Conservation (phyloP, 2,888 invertebrate genomes). For the Euzetes globulus region DNA sequence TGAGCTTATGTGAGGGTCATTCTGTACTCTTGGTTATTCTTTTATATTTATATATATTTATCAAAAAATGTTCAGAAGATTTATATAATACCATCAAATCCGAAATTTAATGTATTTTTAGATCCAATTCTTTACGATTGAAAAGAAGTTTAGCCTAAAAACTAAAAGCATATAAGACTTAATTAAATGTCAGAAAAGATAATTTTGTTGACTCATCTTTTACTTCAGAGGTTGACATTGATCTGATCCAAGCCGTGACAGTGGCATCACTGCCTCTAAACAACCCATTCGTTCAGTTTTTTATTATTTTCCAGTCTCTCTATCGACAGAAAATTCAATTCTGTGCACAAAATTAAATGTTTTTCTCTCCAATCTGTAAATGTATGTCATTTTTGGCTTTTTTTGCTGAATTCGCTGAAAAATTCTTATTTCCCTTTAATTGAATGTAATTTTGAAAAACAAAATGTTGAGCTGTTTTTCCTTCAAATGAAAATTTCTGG, state of each 20-base stretch:
- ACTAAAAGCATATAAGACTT: neutral
- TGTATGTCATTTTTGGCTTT: no score
- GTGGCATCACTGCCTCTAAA: constrained; percentile 29
- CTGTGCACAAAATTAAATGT: neutral
- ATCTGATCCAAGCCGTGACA: constrained; percentile 2
- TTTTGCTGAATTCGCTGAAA: no score
- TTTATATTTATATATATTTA: neutral
- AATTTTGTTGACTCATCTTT: neutral
- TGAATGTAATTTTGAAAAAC: no score
- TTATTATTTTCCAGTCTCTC: constrained; percentile 15
- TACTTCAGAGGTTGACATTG: neutral
- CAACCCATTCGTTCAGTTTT: neutral
- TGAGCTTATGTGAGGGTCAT: neutral
- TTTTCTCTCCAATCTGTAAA: neutral
- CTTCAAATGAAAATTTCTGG: neutral
- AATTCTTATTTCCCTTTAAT: no score
- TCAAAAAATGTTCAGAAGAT: neutral
- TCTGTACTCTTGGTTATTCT: neutral
- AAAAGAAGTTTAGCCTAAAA: neutral
- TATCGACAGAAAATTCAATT: neutral
- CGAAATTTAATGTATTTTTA: neutral
- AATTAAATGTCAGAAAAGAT: constrained; percentile 13
- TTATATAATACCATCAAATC: neutral
- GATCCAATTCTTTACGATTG: neutral
- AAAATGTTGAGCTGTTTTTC: no score